These are phyloP conservation scores for Tympanuchus pallidicinctus DNA, from an alignment of 2,113 vertebrate species.

Conservation along the genomic window DNA sequence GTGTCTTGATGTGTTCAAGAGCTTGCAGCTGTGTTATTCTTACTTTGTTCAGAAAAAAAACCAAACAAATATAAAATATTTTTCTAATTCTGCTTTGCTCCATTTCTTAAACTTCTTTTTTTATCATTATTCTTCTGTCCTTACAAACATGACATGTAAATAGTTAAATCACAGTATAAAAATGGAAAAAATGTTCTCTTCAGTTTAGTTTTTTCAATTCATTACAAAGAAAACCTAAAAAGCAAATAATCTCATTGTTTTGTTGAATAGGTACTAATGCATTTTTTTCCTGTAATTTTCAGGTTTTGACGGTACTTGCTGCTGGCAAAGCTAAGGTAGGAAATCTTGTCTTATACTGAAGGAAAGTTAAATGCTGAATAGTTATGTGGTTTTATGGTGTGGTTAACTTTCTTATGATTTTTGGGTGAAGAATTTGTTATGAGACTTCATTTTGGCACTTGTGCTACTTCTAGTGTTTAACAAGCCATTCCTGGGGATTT, in stretches of 20 bases:
- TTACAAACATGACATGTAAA: background rate
- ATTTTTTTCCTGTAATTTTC: slow-evolving; percentile 66
- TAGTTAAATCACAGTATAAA: background rate
- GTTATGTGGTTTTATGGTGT: background rate
- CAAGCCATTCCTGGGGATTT: background rate
- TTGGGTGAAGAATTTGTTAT: background rate
- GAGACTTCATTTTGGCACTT: background rate
- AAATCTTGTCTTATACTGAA: background rate
- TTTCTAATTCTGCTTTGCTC: background rate
- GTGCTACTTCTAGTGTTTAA: background rate
- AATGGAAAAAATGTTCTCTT: background rate
- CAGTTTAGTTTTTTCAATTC: slow-evolving; percentile 22
- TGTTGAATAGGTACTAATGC: slow-evolving; percentile 73
- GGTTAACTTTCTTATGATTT: background rate
- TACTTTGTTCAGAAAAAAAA: background rate
- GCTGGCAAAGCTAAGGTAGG: slow-evolving; percentile 74
- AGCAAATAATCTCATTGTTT: slow-evolving; percentile 73
- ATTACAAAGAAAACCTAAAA: slow-evolving; percentile 67
- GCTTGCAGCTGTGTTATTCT: background rate
- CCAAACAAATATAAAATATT: background rate
- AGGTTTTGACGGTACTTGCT: slow-evolving; percentile 64
- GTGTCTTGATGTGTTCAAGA: background rate
- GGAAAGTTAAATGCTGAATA: background rate
- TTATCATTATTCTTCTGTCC: background rate
- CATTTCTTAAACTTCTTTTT: background rate